A percentile compares a stretch with the other conserved stretches of the same genome.
Evolutionary conservation across 2,888 invertebrate genomes (phyloP).

Genomic region (Yponomeuta evonymella): DNA sequence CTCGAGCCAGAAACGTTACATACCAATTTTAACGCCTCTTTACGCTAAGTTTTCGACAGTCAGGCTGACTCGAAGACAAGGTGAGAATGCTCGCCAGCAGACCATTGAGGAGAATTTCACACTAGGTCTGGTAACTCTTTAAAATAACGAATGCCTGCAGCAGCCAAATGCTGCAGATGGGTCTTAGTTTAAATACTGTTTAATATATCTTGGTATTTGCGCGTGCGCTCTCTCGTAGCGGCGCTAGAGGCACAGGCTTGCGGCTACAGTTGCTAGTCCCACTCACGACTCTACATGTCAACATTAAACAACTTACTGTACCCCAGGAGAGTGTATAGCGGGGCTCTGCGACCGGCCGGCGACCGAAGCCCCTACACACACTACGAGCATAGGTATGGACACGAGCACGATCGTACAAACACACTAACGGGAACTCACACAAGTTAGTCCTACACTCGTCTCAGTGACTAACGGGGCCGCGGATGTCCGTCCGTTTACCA

Average conservation of each 20-base stretch:
- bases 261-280: background rate
- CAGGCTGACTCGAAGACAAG: no score
- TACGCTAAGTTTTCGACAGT: no score
- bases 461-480: background rate
- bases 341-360: slow-evolving; percentile 3
- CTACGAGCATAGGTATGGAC: background rate
- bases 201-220: background rate
- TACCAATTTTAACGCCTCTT: no score
- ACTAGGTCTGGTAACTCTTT: background rate
- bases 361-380: background rate
- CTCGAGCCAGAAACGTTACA: background rate
- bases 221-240: background rate
- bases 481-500: background rate
- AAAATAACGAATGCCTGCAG: background rate
- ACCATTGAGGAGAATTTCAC: no score
- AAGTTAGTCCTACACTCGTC: background rate
- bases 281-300: background rate
- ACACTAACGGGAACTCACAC: background rate
- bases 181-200: background rate
- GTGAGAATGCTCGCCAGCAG: no score
- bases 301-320: background rate
- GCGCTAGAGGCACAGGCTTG: background rate
- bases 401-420: background rate
- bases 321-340: background rate
- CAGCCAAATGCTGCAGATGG: background rate